Evolutionary conservation across 2,113 vertebrate genomes (phyloP), one percentile per base, ranked within the genome.

Genomic region (Eolophus roseicapilla): DNA sequence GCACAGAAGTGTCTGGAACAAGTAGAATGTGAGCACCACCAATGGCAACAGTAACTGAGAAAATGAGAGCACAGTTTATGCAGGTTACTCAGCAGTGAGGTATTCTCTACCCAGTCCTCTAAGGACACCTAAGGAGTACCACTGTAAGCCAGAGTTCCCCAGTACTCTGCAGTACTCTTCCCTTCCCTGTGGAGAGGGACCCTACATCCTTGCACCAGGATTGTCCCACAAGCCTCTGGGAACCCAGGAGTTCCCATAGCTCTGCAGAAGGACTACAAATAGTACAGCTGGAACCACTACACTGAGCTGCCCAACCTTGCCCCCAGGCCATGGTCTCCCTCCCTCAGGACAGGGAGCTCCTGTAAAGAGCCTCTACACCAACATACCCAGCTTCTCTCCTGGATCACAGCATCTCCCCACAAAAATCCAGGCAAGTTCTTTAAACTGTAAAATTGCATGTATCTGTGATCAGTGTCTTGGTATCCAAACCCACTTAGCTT

Each of bases 301-400:
- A 7, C 12, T 23, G n/a, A 69, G 18, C 10, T 33, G 13, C 14
- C 31, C 62, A 77, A n/a, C 27, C 10, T 74, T 2, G 1, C 8
- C 4, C 5, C 3, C n/a, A 49, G 29, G 35, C 18, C 39, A 15
- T 1, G 0, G 7, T 16, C 11, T 82, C 47, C 31, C 35, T 43
- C 60, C 52, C 35, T 59, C 29, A 57, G 31, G n/a, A 78, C 46
- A 68, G 33, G 11, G 10, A 63, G 18, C 17, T 29, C 25, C 35
- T 44, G 31, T 43, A 65, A 60, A 55, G 13, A 79, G 1, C 11
- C 17, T 53, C 44, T 44, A 13, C 1, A 7, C 31, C 49, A 24
- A 39, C 17, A 13, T 19, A 37, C 3, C 3, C 25, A 23, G 6
- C 20, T 65, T 85, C 46, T 55, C 31, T 53, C 75, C 49, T 47